Evolutionary conservation across 2,888 invertebrate species (phyloP), one percentile per base, ranked within the genome.

Genomic region (Mycalesis mineus): DNA sequence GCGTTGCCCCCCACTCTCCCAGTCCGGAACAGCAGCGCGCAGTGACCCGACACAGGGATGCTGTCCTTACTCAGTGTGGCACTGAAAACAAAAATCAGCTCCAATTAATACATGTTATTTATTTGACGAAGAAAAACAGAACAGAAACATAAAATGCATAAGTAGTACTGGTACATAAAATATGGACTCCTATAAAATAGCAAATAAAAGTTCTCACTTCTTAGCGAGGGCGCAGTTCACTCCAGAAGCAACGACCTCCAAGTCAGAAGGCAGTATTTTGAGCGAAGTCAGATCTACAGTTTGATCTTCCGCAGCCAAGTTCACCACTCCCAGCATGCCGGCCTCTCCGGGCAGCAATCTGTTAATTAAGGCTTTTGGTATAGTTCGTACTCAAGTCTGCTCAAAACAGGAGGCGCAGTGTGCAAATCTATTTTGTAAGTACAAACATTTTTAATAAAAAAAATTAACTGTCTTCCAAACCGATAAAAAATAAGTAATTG

Each of bases 291-390:
- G 70, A 64, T 89, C 81, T 0, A 90, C 68, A 0, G 61, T 66
- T 61, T 85, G 75, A 0, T 70, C 61, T 2, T 72, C 62, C 41
- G 77, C 69, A 2, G 77, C 81, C 41, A 92, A 68, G 69, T 92
- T 92, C 11, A 88, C 67, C 0, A 91, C 60, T 0, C 86, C 90
- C 0, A 91, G 67, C 7, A 86, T 76, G 0, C 75, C 78, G 6
- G 70, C 75, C 0, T 77, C 71, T 5, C 77, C 75, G 0, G 82
- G 73, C 2, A 75, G 48, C 45, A 78, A 63, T 51, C 84, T 84
- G 67, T 4, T 36, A 50, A 33, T n/a, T 28, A 36, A 51, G 50
- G n/a, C n/a, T 11, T 45, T 7, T 2, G 2, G 7, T 11, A n/a
- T n/a, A n/a, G n/a, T n/a, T n/a, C n/a, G n/a, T n/a, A n/a, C n/a